phyloP scores from a whole-genome alignment of 2,888 invertebrate species.

The Pseudoips prasinana region DNA sequence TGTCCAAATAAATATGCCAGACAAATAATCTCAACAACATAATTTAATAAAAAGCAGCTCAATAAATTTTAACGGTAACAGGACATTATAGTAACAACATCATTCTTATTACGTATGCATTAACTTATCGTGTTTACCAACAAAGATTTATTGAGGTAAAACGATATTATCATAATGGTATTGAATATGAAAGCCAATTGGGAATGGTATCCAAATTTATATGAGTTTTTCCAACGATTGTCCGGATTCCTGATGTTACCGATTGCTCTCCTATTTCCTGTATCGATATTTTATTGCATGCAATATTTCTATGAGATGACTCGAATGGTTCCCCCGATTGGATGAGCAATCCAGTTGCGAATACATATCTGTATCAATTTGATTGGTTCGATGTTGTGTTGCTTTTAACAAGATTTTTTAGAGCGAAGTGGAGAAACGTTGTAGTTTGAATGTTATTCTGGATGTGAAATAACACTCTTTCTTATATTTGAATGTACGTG shows the following conservation, averaged over 20 bases:
- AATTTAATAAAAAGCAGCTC: conserved; percentile 7
- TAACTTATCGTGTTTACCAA: conserved; percentile 31
- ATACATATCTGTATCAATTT: conserved; percentile 55
- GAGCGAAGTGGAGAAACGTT: neutral
- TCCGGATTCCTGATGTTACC: conserved; percentile 47
- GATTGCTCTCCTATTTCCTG: conserved; percentile 67
- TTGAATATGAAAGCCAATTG: conserved; percentile 34
- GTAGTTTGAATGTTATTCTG: no score
- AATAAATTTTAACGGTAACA: conserved; percentile 21
- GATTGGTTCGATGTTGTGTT: conserved; percentile 52
- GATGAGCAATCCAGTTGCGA: conserved; percentile 48
- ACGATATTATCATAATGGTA: conserved; percentile 38
- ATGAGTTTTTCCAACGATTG: conserved; percentile 49
- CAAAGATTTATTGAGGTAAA: conserved; percentile 30
- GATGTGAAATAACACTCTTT: neutral
- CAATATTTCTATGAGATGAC: conserved; percentile 68
- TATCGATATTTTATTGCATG: conserved; percentile 74
- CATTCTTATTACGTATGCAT: conserved; percentile 24
- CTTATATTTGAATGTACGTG: no score
- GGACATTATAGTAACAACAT: conserved; percentile 9
- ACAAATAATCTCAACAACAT: conserved; percentile 3
- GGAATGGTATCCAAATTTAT: conserved; percentile 37
- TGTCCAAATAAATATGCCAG: conserved; percentile 2
- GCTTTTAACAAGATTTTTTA: conserved; percentile 14
- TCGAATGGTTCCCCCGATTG: conserved; percentile 49